Conservation (phyloP, 2,888 invertebrate genomes). For the Sepioteuthis lessoniana region DNA sequence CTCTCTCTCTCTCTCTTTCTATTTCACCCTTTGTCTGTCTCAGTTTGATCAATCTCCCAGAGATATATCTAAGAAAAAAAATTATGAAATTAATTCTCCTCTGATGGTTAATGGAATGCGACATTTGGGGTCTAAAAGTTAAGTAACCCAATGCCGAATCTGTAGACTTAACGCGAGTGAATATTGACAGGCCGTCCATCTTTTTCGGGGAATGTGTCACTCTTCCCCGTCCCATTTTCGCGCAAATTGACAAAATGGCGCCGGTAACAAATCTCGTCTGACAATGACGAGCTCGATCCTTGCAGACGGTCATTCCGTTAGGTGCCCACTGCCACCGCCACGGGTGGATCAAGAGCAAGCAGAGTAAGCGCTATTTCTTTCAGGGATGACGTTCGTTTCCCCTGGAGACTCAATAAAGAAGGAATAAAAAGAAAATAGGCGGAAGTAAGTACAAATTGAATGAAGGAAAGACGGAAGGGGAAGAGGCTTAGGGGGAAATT, state of each 20-base stretch:
- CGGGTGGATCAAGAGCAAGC: too few species aligned
- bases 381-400: neutral
- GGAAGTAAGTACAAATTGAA: too few species aligned
- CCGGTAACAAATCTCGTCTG: neutral
- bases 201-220: neutral
- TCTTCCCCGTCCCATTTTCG: neutral
- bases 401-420: neutral
- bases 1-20: too few species aligned
- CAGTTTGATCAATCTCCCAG: neutral
- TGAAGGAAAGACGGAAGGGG: too few species aligned
- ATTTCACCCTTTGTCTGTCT: neutral
- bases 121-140: conserved; percentile 13
- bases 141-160: conserved; percentile 33
- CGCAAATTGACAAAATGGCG: neutral
- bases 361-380: neutral
- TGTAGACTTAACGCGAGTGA: conserved; percentile 24
- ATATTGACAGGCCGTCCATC: conserved; percentile 33
- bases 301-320: neutral
- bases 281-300: neutral
- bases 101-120: neutral
- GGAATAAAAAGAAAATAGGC: too few species aligned
- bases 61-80: neutral
- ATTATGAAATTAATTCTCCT: conserved; percentile 33
- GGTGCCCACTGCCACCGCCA: neutral
- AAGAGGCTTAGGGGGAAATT: too few species aligned